Evolutionary conservation across 2,888 invertebrate genomes (phyloP), one percentile per base, ranked within the genome.

Genomic region (Epirrhoe tristata): DNA sequence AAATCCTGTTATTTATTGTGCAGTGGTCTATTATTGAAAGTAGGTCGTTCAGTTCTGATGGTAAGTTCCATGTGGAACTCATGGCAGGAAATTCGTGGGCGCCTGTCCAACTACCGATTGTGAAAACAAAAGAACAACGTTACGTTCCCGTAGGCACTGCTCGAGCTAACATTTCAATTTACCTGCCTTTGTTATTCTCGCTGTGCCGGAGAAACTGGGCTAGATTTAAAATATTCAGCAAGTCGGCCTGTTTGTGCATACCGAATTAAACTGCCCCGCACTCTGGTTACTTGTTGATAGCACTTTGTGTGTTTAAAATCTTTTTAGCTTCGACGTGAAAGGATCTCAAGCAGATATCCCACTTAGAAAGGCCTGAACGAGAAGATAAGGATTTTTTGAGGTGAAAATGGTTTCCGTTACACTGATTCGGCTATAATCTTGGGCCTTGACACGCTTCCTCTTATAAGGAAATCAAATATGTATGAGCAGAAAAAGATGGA

Each of bases 181-280:
- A 52, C 63, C 66, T 46, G 51, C 51, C 60, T 66, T 72, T 70
- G 68, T 71, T 69, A 55, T 63, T 65, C 69, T 63, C 57, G 52
- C 59, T 55, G 52, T 62, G 61, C 53, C 61, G 58, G 48, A 52
- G 61, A 55, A 67, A 72, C 69, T 67, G 50, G 66, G 69, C 63
- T 67, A 60, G 54, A 53, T 64, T 67, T 71, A 34, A 71, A 73
- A 69, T 73, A 73, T 70, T 71, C 67, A 72, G 36, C 55, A 57
- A 46, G 54, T 43, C 53, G 54, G 56, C 52, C 63, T 53, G 61
- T 64, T 66, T 65, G 66, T 63, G 54, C 65, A 69, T 69, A 63
- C 52, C 12, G 50, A 48, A 63, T 63, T 67, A 43, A 69, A 57
- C 56, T 51, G 54, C 54, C 59, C 51, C 17, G 31, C 46, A 6